These are phyloP conservation scores for Ivindomyrus marchei DNA, from an alignment of 2,113 vertebrate species.

Conservation along the genomic window DNA sequence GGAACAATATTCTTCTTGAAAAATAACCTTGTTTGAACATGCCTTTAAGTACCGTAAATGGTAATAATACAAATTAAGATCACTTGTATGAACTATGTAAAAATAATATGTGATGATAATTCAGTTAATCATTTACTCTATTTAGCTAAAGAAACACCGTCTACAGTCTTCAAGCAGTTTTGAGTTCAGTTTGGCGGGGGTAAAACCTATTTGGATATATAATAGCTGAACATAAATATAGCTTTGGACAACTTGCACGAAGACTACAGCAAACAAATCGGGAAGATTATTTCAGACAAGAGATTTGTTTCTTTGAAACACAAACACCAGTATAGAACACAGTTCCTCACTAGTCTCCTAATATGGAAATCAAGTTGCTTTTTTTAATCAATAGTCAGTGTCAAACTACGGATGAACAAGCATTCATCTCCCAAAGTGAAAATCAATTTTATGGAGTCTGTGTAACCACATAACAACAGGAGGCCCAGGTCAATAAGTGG, in stretches of 20 bases:
- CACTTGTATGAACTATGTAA: background rate
- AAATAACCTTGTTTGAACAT: background rate
- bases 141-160: background rate
- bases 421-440: conserved; percentile 14
- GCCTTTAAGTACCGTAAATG: background rate
- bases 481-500: conserved; percentile 11
- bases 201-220: background rate
- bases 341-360: background rate
- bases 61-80: background rate
- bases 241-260: background rate
- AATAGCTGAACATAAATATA: background rate
- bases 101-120: background rate
- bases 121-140: background rate
- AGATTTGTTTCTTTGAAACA: background rate
- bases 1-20: background rate
- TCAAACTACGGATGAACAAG: background rate
- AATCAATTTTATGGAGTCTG: conserved; percentile 18
- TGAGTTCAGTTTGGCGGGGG: background rate
- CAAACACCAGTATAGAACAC: background rate
- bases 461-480: background rate
- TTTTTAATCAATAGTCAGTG: conserved; percentile 4
- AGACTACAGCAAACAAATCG: background rate
- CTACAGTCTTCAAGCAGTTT: background rate
- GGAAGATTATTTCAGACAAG: background rate
- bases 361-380: conserved; percentile 14